phyloP scores from a whole-genome alignment of 64 coral and sea anemone species.

The Stichodactyla helianthus region DNA sequence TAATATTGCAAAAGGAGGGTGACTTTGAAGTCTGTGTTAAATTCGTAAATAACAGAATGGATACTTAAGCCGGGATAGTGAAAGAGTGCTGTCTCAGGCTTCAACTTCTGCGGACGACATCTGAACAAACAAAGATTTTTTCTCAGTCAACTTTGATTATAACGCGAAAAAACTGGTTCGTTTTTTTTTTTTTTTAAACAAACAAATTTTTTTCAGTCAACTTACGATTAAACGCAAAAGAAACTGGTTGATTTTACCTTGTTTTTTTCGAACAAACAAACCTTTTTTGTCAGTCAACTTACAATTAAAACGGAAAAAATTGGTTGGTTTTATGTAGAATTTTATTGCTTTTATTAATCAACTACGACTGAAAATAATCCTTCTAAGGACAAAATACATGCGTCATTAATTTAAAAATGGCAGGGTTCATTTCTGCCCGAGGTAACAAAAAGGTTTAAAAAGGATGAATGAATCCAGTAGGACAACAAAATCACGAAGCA shows the following conservation, averaged over 20 bases:
- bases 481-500: not conserved
- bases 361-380: no score
- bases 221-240: no score
- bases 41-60: not conserved
- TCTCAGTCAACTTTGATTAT: not conserved
- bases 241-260: no score
- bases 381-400: no score
- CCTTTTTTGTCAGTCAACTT: no score
- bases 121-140: not conserved
- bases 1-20: no score
- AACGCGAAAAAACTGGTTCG: not conserved
- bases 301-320: no score
- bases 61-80: not conserved
- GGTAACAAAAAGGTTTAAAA: not conserved
- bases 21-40: not conserved
- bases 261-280: no score
- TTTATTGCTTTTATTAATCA: no score
- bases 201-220: not conserved
- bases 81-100: not conserved
- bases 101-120: not conserved
- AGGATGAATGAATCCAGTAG: not conserved
- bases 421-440: not conserved
- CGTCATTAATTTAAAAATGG: no score
- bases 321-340: no score
- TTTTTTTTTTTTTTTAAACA: not conserved